These are phyloP conservation scores for Pherbina coryleti DNA, from an alignment of 2,888 invertebrate genomes.

Conservation along the genomic window DNA sequence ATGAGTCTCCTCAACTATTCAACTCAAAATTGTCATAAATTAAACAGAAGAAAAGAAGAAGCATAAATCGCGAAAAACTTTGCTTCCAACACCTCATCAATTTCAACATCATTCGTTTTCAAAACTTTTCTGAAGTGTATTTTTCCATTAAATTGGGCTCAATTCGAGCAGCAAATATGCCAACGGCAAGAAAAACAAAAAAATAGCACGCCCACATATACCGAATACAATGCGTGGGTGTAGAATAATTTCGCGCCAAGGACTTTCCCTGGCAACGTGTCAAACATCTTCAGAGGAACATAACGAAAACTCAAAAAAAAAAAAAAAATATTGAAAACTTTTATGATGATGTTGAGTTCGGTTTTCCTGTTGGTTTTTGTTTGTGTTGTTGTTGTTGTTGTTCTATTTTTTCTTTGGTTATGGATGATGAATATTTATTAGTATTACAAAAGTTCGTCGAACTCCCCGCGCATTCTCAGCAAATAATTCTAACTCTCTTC, in stretches of 20 bases:
- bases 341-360: conserved; percentile 42
- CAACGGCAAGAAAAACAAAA: conserved; percentile 39
- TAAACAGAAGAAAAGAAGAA: background rate
- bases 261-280: conserved; percentile 18
- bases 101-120: background rate
- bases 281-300: conserved; percentile 15
- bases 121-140: conserved; percentile 52
- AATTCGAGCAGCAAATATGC: conserved; percentile 65
- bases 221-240: background rate
- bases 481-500: conserved; percentile 20
- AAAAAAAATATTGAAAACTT: conserved; percentile 37
- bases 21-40: background rate
- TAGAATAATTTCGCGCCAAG: conserved; percentile 1
- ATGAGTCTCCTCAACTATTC: no score
- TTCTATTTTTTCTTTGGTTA: conserved; percentile 45
- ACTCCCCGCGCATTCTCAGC: conserved; percentile 3
- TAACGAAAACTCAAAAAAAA: conserved; percentile 27
- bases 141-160: conserved; percentile 68
- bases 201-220: conserved; percentile 43
- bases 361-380: conserved; percentile 42
- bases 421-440: conserved; percentile 67
- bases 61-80: background rate
- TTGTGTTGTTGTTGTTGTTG: conserved; percentile 25
- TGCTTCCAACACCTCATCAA: background rate
- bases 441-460: conserved; percentile 60